phyloP scores from a whole-genome alignment of 2,888 invertebrate species.

The Nephrotoma appendiculata region DNA sequence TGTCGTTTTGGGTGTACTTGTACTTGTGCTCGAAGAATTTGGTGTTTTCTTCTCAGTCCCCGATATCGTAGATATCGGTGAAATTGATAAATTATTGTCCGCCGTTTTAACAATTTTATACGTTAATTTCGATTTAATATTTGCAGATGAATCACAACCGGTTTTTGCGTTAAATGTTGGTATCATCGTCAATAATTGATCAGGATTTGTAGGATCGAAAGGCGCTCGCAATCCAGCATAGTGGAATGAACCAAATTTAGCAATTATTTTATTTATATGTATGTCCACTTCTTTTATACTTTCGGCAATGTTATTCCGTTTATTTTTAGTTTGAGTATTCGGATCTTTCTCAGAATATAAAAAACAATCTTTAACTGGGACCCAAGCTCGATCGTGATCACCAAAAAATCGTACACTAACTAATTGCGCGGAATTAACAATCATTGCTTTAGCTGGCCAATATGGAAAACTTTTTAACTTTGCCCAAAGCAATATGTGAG shows the following conservation, averaged over 20 bases:
- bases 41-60: neutral
- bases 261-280: conserved; percentile 57
- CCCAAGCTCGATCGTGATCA: conserved; percentile 87
- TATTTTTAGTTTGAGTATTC: conserved; percentile 33
- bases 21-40: neutral
- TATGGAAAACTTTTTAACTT: conserved; percentile 92
- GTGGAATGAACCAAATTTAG: conserved; percentile 55
- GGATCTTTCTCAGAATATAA: conserved; percentile 65
- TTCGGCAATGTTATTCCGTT: conserved; percentile 42
- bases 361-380: conserved; percentile 69
- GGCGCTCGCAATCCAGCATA: conserved; percentile 57
- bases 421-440: conserved; percentile 41
- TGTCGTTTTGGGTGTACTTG: neutral
- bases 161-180: conserved; percentile 27
- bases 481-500: conserved; percentile 89
- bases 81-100: conserved; percentile 27
- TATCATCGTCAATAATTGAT: conserved; percentile 50
- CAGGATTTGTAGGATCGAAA: conserved; percentile 46
- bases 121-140: conserved; percentile 25
- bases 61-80: neutral
- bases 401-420: conserved; percentile 93
- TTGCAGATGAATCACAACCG: conserved; percentile 15
- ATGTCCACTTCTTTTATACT: conserved; percentile 60
- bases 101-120: conserved; percentile 31
- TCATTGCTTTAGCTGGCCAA: conserved; percentile 92